Evolutionary conservation across 1,140 invertebrate genomes (phyloP).

Genomic region (Rhyzopertha dominica): DNA sequence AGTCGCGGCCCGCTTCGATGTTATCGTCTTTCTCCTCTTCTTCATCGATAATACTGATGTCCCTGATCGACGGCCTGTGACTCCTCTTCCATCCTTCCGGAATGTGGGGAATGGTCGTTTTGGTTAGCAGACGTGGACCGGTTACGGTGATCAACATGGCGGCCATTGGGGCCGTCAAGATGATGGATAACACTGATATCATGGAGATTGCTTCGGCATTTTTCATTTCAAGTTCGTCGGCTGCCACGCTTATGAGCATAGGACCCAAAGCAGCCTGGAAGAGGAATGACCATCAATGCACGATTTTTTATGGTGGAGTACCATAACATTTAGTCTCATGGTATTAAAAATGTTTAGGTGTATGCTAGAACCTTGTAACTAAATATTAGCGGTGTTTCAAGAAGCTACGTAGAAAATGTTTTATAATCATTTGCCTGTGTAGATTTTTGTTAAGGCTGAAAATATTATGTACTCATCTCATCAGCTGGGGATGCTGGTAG

Average conservation of each 20-base stretch:
- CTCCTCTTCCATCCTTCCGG: conserved; percentile 66
- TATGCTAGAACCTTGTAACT: too few relatives aligned
- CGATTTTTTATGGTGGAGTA: too few relatives aligned
- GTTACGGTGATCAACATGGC: conserved; percentile 80
- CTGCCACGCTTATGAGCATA: conserved; percentile 66
- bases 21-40: conserved; percentile 56
- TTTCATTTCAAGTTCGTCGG: conserved; percentile 40
- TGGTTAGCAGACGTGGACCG: conserved; percentile 74
- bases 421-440: too few relatives aligned
- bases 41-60: conserved; percentile 77
- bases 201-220: conserved; percentile 61
- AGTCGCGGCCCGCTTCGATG: too few relatives aligned
- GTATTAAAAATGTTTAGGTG: too few relatives aligned
- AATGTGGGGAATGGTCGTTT: conserved; percentile 57
- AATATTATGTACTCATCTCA: too few relatives aligned
- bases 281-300: conserved; percentile 11
- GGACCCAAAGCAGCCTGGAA: conserved; percentile 75
- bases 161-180: conserved; percentile 85
- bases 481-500: too few relatives aligned
- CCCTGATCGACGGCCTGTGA: conserved; percentile 71
- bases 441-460: too few relatives aligned
- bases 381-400: too few relatives aligned
- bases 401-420: too few relatives aligned
- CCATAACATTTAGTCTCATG: too few relatives aligned
- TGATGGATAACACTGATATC: conserved; percentile 78